These are phyloP conservation scores for Acanthosepion lycidas DNA, from an alignment of 2,888 invertebrate species.

Conservation along the genomic window DNA sequence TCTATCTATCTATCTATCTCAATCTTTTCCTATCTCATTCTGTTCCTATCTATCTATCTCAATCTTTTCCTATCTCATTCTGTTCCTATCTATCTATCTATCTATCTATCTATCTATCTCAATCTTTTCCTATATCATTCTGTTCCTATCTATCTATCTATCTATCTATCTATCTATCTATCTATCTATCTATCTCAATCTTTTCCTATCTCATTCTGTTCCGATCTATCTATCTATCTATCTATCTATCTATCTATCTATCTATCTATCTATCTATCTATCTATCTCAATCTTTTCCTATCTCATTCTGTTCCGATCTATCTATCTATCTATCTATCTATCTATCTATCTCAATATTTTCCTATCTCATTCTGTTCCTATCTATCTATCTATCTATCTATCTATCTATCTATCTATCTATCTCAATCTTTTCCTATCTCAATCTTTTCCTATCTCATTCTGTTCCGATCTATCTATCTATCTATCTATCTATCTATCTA, in stretches of 20 bases:
- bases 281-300: not conserved
- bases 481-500: not conserved
- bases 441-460: no score
- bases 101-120: not conserved
- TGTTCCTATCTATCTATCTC: not conserved
- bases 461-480: not conserved
- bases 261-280: not conserved
- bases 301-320: no score
- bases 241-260: not conserved
- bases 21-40: no score
- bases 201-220: no score
- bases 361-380: no score
- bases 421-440: no score
- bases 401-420: not conserved
- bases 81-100: not conserved
- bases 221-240: not conserved
- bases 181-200: not conserved
- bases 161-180: not conserved
- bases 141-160: not conserved
- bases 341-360: not conserved
- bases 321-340: not conserved
- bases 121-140: no score
- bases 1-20: not conserved
- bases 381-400: not conserved
- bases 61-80: no score